Evolutionary conservation across 2,797 vertebrate genomes (phyloP).

Genomic region (Oreortyx pictus): DNA sequence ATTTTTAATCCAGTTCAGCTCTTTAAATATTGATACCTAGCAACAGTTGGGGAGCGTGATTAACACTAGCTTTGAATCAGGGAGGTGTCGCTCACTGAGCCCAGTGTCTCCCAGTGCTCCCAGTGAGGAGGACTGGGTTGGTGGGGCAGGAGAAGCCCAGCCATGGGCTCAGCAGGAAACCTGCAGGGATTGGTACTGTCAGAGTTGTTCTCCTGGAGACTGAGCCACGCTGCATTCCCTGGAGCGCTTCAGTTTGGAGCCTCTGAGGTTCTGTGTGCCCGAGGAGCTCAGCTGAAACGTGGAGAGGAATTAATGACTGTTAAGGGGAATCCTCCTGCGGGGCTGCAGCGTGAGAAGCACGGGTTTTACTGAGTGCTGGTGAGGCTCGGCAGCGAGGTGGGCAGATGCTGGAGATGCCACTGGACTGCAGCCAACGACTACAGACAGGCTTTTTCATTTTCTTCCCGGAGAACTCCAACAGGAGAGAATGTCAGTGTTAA

Average conservation of each 20-base stretch:
- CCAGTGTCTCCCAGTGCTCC: fast-evolving
- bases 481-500: background rate
- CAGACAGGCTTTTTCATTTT: background rate
- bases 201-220: background rate
- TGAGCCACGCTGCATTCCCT: background rate
- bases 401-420: background rate
- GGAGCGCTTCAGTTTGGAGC: background rate
- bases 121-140: too few relatives aligned
- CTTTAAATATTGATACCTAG: background rate
- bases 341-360: background rate
- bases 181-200: background rate
- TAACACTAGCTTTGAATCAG: background rate
- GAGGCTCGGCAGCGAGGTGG: background rate
- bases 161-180: background rate
- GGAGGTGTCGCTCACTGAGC: background rate
- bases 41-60: background rate
- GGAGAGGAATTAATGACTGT: background rate
- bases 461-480: background rate
- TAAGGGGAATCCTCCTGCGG: background rate
- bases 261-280: background rate
- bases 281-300: background rate
- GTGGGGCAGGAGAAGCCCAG: background rate
- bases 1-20: slow-evolving; percentile 19
- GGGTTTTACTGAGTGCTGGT: background rate
- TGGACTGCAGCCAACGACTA: background rate